These are phyloP conservation scores for Lycodopsis pacificus DNA, from an alignment of 2,797 vertebrate genomes.

Conservation along the genomic window DNA sequence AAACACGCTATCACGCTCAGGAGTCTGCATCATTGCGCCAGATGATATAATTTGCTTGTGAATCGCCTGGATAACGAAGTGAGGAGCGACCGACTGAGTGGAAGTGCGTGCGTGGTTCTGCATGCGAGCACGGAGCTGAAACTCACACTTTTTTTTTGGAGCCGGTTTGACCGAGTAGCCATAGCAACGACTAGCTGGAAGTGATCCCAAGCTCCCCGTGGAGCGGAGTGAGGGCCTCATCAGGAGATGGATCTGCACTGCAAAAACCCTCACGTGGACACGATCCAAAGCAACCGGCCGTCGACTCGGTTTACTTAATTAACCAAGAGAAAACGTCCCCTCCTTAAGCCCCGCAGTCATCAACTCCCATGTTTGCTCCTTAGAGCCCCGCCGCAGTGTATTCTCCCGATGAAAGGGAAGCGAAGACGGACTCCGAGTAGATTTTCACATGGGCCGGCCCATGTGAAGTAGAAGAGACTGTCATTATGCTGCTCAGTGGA, in stretches of 20 bases:
- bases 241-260: constrained; percentile 23
- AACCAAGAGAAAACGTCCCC: constrained; percentile 9
- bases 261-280: constrained; percentile 30
- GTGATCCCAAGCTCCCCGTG: constrained; percentile 35
- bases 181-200: constrained; percentile 58
- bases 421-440: constrained; percentile 60
- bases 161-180: constrained; percentile 67
- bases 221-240: constrained; percentile 9
- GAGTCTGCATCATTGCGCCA: constrained; percentile 73
- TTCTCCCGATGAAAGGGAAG: constrained; percentile 69
- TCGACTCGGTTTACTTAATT: constrained; percentile 56
- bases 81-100: constrained; percentile 37
- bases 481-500: constrained; percentile 85
- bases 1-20: constrained; percentile 76
- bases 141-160: constrained; percentile 45
- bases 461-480: constrained; percentile 77
- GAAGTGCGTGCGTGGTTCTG: constrained; percentile 15
- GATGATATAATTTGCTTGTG: constrained; percentile 76
- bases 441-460: constrained; percentile 73
- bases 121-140: constrained; percentile 31
- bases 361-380: constrained; percentile 59
- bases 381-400: constrained; percentile 28
- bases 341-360: constrained; percentile 39
- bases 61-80: constrained; percentile 75
- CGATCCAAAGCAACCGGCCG: constrained; percentile 16